Evolutionary conservation across 2,888 invertebrate genomes (phyloP).

Genomic region (Loripinus fragilis): DNA sequence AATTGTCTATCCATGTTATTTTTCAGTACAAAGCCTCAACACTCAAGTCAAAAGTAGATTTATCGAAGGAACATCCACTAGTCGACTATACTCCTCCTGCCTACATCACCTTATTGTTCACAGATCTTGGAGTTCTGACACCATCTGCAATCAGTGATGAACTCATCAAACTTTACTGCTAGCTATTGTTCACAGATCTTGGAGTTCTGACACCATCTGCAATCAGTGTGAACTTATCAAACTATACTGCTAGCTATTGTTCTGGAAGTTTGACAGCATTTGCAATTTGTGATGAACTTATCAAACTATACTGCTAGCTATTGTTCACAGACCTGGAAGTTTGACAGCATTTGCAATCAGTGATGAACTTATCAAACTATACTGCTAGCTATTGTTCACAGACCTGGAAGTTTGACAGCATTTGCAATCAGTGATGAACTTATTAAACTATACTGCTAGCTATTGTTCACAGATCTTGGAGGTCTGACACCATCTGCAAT

Average conservation of each 20-base stretch:
- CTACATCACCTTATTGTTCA: constrained; percentile 95
- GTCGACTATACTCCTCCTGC: constrained; percentile 99
- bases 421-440: constrained; percentile 99
- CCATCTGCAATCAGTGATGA: constrained; percentile 99
- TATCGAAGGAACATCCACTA: constrained; percentile 88
- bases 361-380: constrained; percentile 98
- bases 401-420: constrained; percentile 98
- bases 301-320: constrained; percentile 92
- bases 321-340: constrained; percentile 98
- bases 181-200: constrained; percentile 93
- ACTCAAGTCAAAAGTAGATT: constrained; percentile 68
- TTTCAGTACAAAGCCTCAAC: constrained; percentile 82
- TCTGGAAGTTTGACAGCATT: constrained; percentile 97
- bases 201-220: constrained; percentile 98
- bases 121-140: constrained; percentile 97
- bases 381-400: constrained; percentile 89
- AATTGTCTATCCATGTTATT: too few relatives aligned
- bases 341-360: constrained; percentile 98
- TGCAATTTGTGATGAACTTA: constrained; percentile 98
- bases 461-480: constrained; percentile 99
- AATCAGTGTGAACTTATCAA: constrained; percentile 98
- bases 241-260: constrained; percentile 89
- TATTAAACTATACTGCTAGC: constrained; percentile 98
- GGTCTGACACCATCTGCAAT: constrained; percentile 98
- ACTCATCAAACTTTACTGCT: constrained; percentile 94